Evolutionary conservation across 1,140 invertebrate species (phyloP).

Genomic region (Ruditapes philippinarum): DNA sequence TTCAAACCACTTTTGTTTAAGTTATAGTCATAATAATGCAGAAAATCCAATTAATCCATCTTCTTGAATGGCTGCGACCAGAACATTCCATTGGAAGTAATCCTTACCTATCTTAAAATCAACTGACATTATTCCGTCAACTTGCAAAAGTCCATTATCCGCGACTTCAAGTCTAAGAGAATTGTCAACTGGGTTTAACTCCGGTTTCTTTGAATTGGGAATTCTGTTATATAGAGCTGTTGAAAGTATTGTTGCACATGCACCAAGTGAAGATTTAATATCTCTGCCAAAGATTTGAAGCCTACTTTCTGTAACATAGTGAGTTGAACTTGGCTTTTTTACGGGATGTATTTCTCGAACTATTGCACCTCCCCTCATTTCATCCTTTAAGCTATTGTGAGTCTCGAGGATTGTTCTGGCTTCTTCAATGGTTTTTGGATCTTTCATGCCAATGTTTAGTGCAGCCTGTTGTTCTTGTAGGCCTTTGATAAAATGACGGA

Average conservation of each 20-base stretch:
- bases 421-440: conserved; percentile 38
- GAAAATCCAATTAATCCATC: conserved; percentile 28
- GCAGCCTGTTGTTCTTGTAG: conserved; percentile 11
- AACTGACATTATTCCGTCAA: not conserved
- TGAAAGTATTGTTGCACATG: conserved; percentile 19
- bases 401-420: conserved; percentile 11
- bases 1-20: conserved; percentile 11
- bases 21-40: not conserved
- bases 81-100: not conserved
- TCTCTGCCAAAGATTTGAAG: conserved; percentile 15
- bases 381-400: conserved; percentile 19
- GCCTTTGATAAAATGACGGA: not conserved
- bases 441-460: conserved; percentile 21
- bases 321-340: not conserved
- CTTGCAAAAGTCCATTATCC: not conserved
- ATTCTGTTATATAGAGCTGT: conserved; percentile 3
- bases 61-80: conserved; percentile 25
- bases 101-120: conserved; percentile 1
- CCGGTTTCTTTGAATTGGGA: not conserved
- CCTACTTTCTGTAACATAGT: conserved; percentile 23
- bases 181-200: not conserved
- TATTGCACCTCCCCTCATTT: not conserved
- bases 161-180: conserved; percentile 16
- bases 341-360: not conserved
- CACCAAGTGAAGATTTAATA: conserved; percentile 26